Conservation (phyloP, 92 coral and sea anemone genomes). For the Nematostella vectensis region DNA sequence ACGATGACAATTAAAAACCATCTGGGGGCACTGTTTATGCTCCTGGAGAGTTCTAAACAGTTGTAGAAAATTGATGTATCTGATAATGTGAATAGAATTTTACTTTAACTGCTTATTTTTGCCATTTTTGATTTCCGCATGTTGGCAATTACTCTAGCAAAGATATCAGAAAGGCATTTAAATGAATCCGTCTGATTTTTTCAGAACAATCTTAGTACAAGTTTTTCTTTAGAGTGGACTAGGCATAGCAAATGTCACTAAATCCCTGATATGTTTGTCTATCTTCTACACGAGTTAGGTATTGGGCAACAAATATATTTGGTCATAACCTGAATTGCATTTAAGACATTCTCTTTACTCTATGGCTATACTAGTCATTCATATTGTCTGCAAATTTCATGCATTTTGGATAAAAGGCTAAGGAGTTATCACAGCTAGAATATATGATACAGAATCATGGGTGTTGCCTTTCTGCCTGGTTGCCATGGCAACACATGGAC, state of each 20-base stretch:
- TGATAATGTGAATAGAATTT: too few relatives aligned
- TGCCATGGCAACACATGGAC: background rate
- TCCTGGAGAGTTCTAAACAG: slow-evolving; percentile 18
- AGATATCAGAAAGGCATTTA: background rate
- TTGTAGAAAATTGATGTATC: background rate
- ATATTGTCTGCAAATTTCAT: background rate
- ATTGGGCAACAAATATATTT: background rate
- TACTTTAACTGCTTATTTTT: background rate
- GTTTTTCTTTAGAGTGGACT: background rate
- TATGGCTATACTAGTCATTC: background rate
- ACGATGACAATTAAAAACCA: slow-evolving; percentile 25
- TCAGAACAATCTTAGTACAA: background rate
- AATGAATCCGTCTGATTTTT: background rate
- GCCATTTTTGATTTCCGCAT: background rate
- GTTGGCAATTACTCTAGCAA: background rate
- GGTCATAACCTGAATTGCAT: background rate
- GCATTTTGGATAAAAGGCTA: background rate
- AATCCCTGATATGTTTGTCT: background rate
- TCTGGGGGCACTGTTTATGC: slow-evolving; percentile 31
- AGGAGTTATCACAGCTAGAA: slow-evolving; percentile 1
- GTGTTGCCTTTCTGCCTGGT: background rate
- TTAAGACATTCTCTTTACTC: background rate
- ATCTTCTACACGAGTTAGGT: background rate
- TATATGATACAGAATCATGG: background rate
- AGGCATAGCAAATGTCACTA: background rate